Percentiles rank a stretch among this genome's conserved stretches.
Conservation (phyloP, 2,797 vertebrate species). For the Limosa lapponica region DNA sequence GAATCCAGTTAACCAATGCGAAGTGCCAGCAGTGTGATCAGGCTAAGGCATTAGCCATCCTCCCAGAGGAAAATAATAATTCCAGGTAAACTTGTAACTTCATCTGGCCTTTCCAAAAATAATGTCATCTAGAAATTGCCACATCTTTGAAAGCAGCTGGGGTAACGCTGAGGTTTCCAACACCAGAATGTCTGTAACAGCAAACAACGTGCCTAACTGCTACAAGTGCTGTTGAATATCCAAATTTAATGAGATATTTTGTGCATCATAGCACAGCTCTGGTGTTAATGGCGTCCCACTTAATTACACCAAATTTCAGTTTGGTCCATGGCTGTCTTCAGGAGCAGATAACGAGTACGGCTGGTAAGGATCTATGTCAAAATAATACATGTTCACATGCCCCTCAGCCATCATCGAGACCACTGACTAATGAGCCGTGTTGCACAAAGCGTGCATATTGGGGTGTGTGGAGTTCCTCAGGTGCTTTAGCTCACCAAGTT, state of each 20-base stretch:
- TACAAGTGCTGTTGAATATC: neutral
- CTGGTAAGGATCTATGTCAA: neutral
- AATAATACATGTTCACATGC: neutral
- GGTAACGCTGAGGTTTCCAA: neutral
- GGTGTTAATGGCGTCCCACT: neutral
- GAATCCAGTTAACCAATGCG: neutral
- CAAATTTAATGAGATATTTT: neutral
- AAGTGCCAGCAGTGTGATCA: neutral
- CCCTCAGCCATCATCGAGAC: neutral
- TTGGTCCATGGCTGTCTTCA: neutral
- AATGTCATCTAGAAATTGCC: neutral
- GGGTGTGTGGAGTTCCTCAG: fast-evolving
- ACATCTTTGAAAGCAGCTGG: neutral
- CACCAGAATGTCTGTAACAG: neutral
- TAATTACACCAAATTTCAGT: neutral
- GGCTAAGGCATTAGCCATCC: neutral
- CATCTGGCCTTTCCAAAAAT: neutral
- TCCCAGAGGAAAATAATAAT: neutral
- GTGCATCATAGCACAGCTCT: neutral
- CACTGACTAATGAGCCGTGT: neutral
- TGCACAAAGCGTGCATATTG: neutral
- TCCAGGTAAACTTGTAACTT: slow-evolving; percentile 1
- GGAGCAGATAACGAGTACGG: neutral
- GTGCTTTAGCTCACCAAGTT: neutral
- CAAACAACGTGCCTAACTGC: neutral